Evolutionary conservation across 92 coral and sea anemone genomes (phyloP).

Genomic region (Epizoanthus scotinus): DNA sequence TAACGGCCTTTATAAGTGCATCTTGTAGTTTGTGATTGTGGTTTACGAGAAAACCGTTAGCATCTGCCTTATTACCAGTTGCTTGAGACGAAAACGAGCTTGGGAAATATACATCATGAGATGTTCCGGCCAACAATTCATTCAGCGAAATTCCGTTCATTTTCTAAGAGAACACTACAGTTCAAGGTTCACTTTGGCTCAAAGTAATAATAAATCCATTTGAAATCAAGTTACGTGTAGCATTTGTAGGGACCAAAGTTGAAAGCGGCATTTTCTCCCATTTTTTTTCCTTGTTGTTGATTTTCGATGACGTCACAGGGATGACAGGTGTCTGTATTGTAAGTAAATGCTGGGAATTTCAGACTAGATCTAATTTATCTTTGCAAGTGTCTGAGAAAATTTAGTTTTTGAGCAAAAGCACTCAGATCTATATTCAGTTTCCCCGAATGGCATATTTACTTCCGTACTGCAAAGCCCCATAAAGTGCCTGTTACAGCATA

Average conservation of each 20-base stretch:
- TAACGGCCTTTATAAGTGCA: constrained; percentile 76
- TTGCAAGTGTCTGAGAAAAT: not conserved
- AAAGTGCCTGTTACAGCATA: no score
- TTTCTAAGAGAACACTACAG: not conserved
- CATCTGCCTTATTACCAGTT: constrained; percentile 53
- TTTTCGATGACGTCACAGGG: constrained; percentile 21
- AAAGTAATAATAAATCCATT: constrained; percentile 12
- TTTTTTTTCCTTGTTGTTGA: not conserved
- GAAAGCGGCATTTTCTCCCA: not conserved
- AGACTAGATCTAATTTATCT: constrained; percentile 14
- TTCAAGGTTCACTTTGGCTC: not conserved
- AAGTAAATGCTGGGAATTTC: not conserved
- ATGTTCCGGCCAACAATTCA: constrained; percentile 4
- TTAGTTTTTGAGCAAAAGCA: not conserved
- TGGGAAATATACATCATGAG: constrained; percentile 19
- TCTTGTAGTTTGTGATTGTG: constrained; percentile 75
- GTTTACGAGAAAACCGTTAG: constrained; percentile 71
- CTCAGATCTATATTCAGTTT: no score
- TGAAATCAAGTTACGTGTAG: not conserved
- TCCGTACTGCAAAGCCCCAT: no score
- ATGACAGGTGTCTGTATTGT: constrained; percentile 15
- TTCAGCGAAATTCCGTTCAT: constrained; percentile 30
- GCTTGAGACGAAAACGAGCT: constrained; percentile 32
- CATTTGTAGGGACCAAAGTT: not conserved
- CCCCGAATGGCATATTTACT: no score